Conservation (phyloP, 2,797 vertebrate species). For the Ataeniobius toweri region DNA sequence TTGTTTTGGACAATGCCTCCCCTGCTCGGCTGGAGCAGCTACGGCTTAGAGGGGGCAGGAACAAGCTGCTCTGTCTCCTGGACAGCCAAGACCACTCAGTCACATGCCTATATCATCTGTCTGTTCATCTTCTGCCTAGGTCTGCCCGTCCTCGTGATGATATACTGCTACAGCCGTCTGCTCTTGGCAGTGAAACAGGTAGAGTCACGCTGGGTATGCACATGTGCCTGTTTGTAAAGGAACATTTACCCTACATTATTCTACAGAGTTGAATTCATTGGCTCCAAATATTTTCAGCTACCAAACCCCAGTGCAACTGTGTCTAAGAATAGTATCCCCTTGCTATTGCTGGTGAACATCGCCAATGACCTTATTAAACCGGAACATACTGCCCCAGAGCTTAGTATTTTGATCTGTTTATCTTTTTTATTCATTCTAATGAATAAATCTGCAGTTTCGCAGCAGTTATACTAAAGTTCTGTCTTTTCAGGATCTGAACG, state of each 20-base stretch:
- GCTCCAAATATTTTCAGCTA: background rate
- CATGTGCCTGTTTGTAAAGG: background rate
- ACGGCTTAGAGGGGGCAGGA: constrained; percentile 85
- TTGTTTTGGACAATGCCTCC: constrained; percentile 90
- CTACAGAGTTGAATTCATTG: background rate
- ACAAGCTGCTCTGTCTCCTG: constrained; percentile 90
- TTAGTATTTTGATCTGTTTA: background rate
- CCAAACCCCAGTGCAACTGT: background rate
- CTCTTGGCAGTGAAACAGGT: constrained; percentile 87
- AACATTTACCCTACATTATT: background rate
- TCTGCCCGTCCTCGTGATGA: constrained; percentile 85
- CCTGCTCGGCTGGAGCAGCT: constrained; percentile 90
- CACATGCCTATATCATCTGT: constrained; percentile 88
- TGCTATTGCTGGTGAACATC: background rate
- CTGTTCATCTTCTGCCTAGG: constrained; percentile 90
- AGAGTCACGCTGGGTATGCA: background rate
- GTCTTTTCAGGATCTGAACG: background rate
- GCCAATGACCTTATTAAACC: background rate
- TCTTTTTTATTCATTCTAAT: background rate
- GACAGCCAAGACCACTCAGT: constrained; percentile 80
- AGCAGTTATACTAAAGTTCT: background rate
- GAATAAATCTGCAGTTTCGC: background rate
- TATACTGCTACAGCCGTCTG: constrained; percentile 88
- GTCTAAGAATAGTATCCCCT: background rate
- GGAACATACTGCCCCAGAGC: background rate